Evolutionary conservation across 2,113 vertebrate species (phyloP).

Genomic region (Eira barbara): DNA sequence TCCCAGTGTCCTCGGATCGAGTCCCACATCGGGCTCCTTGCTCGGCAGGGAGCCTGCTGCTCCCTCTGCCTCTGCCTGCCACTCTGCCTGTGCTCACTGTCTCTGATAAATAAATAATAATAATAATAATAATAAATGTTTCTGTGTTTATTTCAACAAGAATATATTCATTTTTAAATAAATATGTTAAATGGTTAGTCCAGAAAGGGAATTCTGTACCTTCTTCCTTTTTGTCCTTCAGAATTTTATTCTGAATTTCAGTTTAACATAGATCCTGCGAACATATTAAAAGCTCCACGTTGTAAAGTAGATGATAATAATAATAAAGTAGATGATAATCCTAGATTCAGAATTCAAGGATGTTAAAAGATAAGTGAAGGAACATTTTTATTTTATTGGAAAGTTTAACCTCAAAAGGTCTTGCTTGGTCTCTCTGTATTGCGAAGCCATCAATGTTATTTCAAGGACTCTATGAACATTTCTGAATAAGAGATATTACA

Average conservation of each 20-base stretch:
- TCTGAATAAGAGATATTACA: slow-evolving; percentile 46
- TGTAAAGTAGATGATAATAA: too few species aligned
- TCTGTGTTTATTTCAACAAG: not conserved
- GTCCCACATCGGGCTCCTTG: too few species aligned
- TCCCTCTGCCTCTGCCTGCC: too few species aligned
- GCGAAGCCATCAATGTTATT: slow-evolving; percentile 50
- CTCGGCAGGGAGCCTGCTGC: too few species aligned
- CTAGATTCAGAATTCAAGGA: slow-evolving; percentile 50
- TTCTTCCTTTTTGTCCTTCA: not conserved
- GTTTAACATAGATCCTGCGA: not conserved
- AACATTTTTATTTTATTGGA: slow-evolving; percentile 49
- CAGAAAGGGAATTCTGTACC: not conserved
- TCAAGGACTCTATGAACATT: slow-evolving; percentile 26
- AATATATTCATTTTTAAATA: not conserved
- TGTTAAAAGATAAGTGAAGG: slow-evolving; percentile 51
- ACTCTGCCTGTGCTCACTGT: too few species aligned
- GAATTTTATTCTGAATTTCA: not conserved
- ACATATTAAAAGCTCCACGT: slow-evolving; percentile 51
- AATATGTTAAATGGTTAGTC: not conserved
- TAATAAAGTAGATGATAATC: slow-evolving; percentile 42
- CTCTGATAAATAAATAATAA: too few species aligned
- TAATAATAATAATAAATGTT: too few species aligned
- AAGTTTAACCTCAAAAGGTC: slow-evolving; percentile 54
- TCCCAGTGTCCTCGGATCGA: too few species aligned
- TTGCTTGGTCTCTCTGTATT: slow-evolving; percentile 31